phyloP scores from a whole-genome alignment of 2,888 invertebrate species.

The Aspidiotus rigidus region DNA sequence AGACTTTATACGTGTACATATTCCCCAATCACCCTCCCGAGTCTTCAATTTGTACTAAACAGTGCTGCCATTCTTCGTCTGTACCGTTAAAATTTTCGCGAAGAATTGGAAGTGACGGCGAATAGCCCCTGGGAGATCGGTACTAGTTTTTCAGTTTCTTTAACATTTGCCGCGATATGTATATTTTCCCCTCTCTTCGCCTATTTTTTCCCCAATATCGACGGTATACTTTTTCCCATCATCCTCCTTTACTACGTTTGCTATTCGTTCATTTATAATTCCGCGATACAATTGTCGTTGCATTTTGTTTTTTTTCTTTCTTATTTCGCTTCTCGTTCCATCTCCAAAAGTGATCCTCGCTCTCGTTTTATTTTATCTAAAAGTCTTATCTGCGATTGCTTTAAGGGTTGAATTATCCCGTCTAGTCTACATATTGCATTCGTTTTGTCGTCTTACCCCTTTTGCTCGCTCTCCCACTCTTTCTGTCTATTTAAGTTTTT shows the following conservation, averaged over 20 bases:
- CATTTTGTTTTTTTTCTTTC: constrained; percentile 20
- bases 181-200: constrained; percentile 11
- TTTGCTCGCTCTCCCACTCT: neutral
- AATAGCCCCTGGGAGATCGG: constrained; percentile 34
- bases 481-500: constrained; percentile 8
- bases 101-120: constrained; percentile 33
- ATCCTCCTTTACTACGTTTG: constrained; percentile 20
- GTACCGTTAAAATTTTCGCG: constrained; percentile 26
- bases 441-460: neutral
- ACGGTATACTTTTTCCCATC: constrained; percentile 8
- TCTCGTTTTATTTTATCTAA: constrained; percentile 23
- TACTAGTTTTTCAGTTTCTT: constrained; percentile 22
- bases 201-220: constrained; percentile 25
- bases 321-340: neutral
- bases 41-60: constrained; percentile 31
- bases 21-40: constrained; percentile 32
- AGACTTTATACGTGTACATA: constrained; percentile 27
- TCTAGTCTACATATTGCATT: constrained; percentile 32
- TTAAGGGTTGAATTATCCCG: constrained; percentile 33
- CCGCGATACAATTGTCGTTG: constrained; percentile 32
- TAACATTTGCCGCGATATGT: neutral
- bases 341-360: constrained; percentile 2
- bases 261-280: constrained; percentile 31
- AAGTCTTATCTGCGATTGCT: constrained; percentile 33
- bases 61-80: constrained; percentile 19